These are phyloP conservation scores for Diuraphis noxia DNA, from an alignment of 1,140 invertebrate species.

Conservation along the genomic window DNA sequence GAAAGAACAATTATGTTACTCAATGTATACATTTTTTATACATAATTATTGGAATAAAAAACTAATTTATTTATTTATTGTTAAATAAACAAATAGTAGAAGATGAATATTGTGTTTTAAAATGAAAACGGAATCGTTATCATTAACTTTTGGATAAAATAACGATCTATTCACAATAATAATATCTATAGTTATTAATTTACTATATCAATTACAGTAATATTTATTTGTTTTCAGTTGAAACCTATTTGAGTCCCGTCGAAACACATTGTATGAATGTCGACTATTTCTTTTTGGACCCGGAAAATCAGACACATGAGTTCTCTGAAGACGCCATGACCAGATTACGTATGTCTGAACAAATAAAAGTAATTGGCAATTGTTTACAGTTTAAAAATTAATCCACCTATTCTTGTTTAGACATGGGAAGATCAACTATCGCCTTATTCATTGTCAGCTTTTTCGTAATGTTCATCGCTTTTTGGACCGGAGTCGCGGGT, in stretches of 20 bases:
- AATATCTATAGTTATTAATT: neutral
- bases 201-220: neutral
- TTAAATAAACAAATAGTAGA: neutral
- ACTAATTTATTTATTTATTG: neutral
- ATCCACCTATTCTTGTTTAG: constrained; percentile 64
- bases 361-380: neutral
- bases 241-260: constrained; percentile 86
- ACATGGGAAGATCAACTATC: constrained; percentile 88
- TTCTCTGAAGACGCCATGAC: constrained; percentile 84
- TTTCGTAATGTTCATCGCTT: constrained; percentile 85
- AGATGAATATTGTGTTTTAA: neutral
- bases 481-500: constrained; percentile 89
- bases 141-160: neutral
- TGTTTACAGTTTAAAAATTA: constrained; percentile 35
- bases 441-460: constrained; percentile 89
- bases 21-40: neutral
- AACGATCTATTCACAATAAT: neutral
- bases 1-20: neutral
- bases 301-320: constrained; percentile 77
- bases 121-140: neutral
- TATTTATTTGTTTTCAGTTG: constrained; percentile 69
- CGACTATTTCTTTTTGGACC: constrained; percentile 88
- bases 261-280: constrained; percentile 94
- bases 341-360: constrained; percentile 72
- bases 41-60: neutral